Conservation (phyloP, 2,113 vertebrate genomes). For the Menidia beryllina region DNA sequence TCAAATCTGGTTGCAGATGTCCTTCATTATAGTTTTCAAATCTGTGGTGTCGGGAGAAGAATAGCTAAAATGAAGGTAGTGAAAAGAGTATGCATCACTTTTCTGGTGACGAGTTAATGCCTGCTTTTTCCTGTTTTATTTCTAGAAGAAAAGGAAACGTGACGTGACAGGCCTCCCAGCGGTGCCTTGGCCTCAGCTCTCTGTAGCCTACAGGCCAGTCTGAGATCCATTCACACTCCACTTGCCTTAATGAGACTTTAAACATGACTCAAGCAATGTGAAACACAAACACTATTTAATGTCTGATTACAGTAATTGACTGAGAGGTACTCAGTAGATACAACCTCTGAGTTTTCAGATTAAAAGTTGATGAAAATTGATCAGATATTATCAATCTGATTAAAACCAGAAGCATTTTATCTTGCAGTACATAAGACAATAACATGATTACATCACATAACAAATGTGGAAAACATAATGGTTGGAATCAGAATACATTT, state of each 20-base stretch:
- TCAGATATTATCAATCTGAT: background rate
- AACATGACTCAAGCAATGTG: slow-evolving; percentile 16
- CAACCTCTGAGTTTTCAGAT: background rate
- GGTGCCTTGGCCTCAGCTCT: slow-evolving; percentile 51
- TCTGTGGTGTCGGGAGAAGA: too few relatives aligned
- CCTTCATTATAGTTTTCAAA: too few relatives aligned
- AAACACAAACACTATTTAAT: slow-evolving; percentile 9
- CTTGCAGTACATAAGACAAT: background rate
- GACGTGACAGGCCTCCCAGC: slow-evolving; percentile 8
- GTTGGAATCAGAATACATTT: slow-evolving; percentile 25
- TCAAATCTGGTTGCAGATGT: too few relatives aligned
- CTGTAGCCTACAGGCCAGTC: slow-evolving; percentile 39
- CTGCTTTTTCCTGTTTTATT: background rate
- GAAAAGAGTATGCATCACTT: too few relatives aligned
- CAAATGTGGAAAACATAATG: background rate
- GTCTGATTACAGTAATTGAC: background rate
- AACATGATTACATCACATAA: background rate
- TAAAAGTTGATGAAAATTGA: background rate
- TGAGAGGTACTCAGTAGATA: slow-evolving; percentile 13
- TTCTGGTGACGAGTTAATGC: background rate
- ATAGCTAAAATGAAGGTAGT: too few relatives aligned
- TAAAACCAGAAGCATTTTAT: background rate
- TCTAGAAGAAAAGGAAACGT: slow-evolving; percentile 57
- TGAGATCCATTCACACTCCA: slow-evolving; percentile 3
- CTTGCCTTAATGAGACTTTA: slow-evolving; percentile 50